These are phyloP conservation scores for Itoplectis maculator DNA, from an alignment of 2,888 invertebrate species.

Conservation along the genomic window DNA sequence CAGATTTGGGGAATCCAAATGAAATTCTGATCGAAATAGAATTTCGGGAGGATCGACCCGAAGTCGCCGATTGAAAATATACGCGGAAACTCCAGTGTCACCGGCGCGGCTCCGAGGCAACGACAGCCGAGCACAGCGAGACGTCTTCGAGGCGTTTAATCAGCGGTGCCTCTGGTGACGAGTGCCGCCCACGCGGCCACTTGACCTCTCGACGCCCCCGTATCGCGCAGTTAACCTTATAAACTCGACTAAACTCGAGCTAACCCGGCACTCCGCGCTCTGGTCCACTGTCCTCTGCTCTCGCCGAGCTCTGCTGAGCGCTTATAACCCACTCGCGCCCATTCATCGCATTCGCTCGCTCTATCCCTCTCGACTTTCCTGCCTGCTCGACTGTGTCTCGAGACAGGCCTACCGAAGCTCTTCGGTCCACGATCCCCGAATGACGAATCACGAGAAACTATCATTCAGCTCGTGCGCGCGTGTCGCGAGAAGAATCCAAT, in stretches of 20 bases:
- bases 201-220: slow-evolving; percentile 84
- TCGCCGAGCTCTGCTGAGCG: slow-evolving; percentile 21
- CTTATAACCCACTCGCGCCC: slow-evolving; percentile 26
- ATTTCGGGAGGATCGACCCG: slow-evolving; percentile 25
- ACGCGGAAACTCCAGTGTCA: slow-evolving; percentile 16
- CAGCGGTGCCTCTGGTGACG: slow-evolving; percentile 79
- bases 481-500: slow-evolving; percentile 10
- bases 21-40: no score
- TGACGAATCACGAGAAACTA: neutral
- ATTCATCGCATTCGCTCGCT: slow-evolving; percentile 51
- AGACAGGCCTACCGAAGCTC: neutral
- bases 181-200: slow-evolving; percentile 83
- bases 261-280: slow-evolving; percentile 75
- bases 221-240: slow-evolving; percentile 84
- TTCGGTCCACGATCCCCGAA: slow-evolving; percentile 5
- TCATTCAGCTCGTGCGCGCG: neutral
- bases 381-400: neutral
- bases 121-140: slow-evolving; percentile 34
- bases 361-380: slow-evolving; percentile 17
- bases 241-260: slow-evolving; percentile 82
- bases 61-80: slow-evolving; percentile 39
- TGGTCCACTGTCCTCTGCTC: slow-evolving; percentile 61
- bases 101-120: slow-evolving; percentile 25
- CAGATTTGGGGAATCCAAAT: no score
- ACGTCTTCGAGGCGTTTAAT: slow-evolving; percentile 75